Base-by-base conservation (phyloP, 2,113 vertebrate species). In the Dicrurus megarhynchus region DNA sequence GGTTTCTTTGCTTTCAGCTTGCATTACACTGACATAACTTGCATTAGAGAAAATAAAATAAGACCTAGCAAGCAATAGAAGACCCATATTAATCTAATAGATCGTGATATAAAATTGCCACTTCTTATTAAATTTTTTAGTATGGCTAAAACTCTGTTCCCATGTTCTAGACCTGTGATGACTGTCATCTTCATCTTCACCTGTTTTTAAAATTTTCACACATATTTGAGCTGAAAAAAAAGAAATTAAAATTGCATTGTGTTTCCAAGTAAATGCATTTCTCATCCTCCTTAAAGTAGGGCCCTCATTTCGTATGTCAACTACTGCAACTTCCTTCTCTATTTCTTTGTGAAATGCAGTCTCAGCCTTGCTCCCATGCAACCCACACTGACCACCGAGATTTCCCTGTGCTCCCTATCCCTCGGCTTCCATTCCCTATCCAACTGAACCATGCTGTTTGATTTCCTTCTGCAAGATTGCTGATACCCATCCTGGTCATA, bases 341-440 rank as follows among this genome's bases (percentile, higher is more conserved):
- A 44, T 89, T 73, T 65, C 17, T 52, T 60, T 67, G n/a, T 41
- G 55, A 90, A 90, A 78, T 47, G 19, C 5, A 2, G 6, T 33
- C 55, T 56, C 53, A 84, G 17, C 26, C 41, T 73, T 52, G 50
- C 9, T 52, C 9, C 41, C n/a, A 65, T 14, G 14, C 46, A 52
- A 3, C 30, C n/a, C 0, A 21, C 32, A 11, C 7, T 26, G 52
- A 37, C 22, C 6, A 4, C 13, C 1, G 1, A 55, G 18, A 28
- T 86, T 23, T 47, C 49, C 13, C 49, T 26, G 20, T 56, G 32
- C 17, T 27, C 5, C 0, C 30, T 9, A 5, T 37, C 16, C 46
- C 37, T 30, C 41, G 7, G 16, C 28, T 78, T 91, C 24, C 33
- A 6, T 28, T 74, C 50, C 39, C 37, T 63, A 3, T 78, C 67